These are phyloP conservation scores for Sylvietta virens DNA, from an alignment of 2,113 vertebrate species.

Conservation along the genomic window DNA sequence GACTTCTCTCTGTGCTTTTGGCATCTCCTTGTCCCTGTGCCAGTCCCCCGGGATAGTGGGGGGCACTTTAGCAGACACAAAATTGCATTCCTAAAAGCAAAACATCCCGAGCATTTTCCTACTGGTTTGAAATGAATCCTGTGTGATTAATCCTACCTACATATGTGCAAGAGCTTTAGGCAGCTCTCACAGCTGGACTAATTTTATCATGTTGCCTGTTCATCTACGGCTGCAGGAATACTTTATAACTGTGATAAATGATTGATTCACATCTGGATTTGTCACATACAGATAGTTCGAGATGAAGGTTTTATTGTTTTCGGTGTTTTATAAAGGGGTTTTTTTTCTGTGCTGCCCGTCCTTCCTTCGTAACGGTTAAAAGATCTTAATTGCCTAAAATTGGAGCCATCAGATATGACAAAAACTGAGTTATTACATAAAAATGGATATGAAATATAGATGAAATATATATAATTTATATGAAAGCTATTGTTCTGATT, in stretches of 20 bases:
- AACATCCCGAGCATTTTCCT: neutral
- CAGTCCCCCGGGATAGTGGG: neutral
- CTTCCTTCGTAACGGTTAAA: neutral
- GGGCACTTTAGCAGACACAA: neutral
- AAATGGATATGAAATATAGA: neutral
- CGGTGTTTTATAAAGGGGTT: neutral
- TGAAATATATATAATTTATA: neutral
- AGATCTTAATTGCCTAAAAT: neutral
- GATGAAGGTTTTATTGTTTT: neutral
- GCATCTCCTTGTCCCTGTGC: neutral
- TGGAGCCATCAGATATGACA: neutral
- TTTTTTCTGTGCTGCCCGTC: neutral
- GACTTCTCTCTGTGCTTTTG: neutral
- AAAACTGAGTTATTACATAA: neutral
- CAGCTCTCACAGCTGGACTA: neutral
- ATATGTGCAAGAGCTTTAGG: neutral
- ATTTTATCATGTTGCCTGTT: neutral
- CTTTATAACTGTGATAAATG: neutral
- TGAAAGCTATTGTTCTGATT: neutral
- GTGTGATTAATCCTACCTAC: neutral
- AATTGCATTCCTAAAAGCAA: neutral
- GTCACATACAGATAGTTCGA: neutral
- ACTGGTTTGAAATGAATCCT: neutral
- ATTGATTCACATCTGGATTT: neutral
- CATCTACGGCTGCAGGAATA: neutral